Evolutionary conservation across 2,797 vertebrate genomes (phyloP).

Genomic region (Adrianichthys oophorus): DNA sequence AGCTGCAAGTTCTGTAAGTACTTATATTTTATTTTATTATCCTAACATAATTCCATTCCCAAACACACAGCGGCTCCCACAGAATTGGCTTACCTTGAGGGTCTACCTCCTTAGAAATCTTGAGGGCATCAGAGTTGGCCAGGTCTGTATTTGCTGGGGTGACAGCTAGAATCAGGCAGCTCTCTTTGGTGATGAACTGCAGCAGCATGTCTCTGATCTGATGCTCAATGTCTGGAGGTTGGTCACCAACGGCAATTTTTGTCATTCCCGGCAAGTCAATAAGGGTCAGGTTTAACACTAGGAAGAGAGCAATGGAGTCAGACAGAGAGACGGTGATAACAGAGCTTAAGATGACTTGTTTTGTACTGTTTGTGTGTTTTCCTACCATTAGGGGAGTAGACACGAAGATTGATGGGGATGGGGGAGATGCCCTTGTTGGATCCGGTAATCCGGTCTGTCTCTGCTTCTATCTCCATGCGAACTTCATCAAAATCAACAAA

Average conservation of each 20-base stretch:
- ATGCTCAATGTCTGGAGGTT: slow-evolving; percentile 90
- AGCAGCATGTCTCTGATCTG: slow-evolving; percentile 95
- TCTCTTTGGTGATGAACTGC: slow-evolving; percentile 93
- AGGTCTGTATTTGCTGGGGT: slow-evolving; percentile 92
- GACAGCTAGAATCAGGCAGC: slow-evolving; percentile 91
- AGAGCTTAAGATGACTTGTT: rapidly evolving
- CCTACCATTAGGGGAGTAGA: slow-evolving; percentile 84
- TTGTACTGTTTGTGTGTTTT: not conserved
- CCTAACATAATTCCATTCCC: too few relatives aligned
- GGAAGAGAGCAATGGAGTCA: not conserved
- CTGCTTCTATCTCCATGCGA: slow-evolving; percentile 90
- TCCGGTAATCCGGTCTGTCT: slow-evolving; percentile 91
- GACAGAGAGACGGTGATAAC: not conserved
- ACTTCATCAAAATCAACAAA: slow-evolving; percentile 97
- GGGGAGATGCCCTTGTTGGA: slow-evolving; percentile 95
- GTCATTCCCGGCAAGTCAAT: slow-evolving; percentile 96
- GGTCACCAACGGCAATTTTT: slow-evolving; percentile 93
- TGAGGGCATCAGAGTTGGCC: slow-evolving; percentile 94
- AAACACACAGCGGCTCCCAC: not conserved
- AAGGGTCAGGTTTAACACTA: slow-evolving; percentile 90
- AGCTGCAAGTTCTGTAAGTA: slow-evolving; percentile 2
- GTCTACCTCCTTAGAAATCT: slow-evolving; percentile 94
- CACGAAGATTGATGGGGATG: slow-evolving; percentile 90
- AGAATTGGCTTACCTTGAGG: slow-evolving; percentile 82
- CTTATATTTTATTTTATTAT: not conserved